A percentile compares a stretch with the other conserved stretches of the same genome.
phyloP scores from a whole-genome alignment of 2,797 vertebrate genomes.

The Petrocephalus schoutedeni region DNA sequence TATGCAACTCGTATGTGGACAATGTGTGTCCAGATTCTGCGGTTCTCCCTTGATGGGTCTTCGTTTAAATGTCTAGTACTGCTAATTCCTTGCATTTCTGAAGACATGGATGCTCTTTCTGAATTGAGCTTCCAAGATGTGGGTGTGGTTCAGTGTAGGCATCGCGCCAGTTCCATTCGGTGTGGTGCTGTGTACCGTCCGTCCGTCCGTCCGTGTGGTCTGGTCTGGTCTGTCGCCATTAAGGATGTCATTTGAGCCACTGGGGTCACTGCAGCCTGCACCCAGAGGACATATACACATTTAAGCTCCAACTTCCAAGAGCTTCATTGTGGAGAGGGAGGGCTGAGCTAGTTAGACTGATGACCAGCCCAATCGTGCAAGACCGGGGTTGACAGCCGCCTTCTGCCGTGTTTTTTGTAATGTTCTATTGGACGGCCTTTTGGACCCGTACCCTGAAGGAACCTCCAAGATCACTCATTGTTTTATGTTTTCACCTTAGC shows the following conservation, averaged over 20 bases:
- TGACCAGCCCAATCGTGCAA: not conserved
- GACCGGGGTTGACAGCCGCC: not conserved
- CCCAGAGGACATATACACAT: not conserved
- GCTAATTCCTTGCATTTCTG: not conserved
- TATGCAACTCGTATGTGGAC: slow-evolving; percentile 40
- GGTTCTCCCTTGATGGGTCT: not conserved
- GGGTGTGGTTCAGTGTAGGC: not conserved
- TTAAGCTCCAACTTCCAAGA: not conserved
- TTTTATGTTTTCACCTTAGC: not conserved
- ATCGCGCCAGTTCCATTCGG: not conserved
- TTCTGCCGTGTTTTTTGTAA: not conserved
- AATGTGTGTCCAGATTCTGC: slow-evolving; percentile 51
- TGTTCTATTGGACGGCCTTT: not conserved
- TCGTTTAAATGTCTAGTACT: not conserved
- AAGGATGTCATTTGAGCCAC: not conserved
- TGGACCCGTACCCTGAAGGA: not conserved
- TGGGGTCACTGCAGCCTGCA: not conserved
- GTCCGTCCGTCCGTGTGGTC: not conserved
- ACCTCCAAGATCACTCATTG: not conserved
- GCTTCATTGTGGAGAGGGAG: not conserved
- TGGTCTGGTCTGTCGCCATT: not conserved
- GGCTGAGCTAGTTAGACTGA: not conserved
- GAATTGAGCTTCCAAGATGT: not conserved
- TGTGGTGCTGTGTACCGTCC: not conserved
- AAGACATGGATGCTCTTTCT: not conserved